Evolutionary conservation across 2,888 invertebrate genomes (phyloP).

Genomic region (Dysmachus trigonus): DNA sequence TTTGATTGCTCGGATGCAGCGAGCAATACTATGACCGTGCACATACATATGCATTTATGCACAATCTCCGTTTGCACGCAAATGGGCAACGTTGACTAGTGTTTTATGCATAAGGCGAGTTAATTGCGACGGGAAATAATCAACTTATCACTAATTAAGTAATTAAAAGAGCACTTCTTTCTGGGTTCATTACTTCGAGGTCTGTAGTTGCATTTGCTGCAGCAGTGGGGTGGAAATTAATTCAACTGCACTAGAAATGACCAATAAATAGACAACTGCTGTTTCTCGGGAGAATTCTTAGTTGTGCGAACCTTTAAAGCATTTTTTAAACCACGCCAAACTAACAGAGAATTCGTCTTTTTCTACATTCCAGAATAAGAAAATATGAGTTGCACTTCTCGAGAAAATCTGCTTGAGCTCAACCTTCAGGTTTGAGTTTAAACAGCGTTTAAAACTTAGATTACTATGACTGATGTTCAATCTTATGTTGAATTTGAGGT

Average conservation of each 20-base stretch:
- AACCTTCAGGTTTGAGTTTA: too few species aligned
- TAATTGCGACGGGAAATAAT: conserved; percentile 9
- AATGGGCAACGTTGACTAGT: neutral
- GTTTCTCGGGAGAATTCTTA: neutral
- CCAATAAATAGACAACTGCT: neutral
- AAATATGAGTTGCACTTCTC: too few species aligned
- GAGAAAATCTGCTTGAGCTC: too few species aligned
- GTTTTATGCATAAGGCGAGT: neutral
- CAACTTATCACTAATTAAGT: neutral
- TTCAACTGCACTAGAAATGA: neutral
- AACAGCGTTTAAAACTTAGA: too few species aligned
- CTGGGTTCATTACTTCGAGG: neutral
- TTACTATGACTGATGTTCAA: too few species aligned
- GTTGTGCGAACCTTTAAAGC: too few species aligned
- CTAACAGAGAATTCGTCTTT: too few species aligned
- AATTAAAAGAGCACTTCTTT: neutral
- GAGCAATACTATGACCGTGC: neutral
- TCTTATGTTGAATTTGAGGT: too few species aligned
- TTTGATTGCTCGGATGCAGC: neutral
- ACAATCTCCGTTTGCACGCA: neutral
- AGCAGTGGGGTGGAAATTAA: neutral
- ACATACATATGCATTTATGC: neutral
- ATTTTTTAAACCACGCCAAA: too few species aligned
- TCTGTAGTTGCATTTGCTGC: neutral
- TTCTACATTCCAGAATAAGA: too few species aligned